These are phyloP conservation scores for Dipodomys spectabilis DNA, from an alignment of 2,113 vertebrate species.

Conservation along the genomic window DNA sequence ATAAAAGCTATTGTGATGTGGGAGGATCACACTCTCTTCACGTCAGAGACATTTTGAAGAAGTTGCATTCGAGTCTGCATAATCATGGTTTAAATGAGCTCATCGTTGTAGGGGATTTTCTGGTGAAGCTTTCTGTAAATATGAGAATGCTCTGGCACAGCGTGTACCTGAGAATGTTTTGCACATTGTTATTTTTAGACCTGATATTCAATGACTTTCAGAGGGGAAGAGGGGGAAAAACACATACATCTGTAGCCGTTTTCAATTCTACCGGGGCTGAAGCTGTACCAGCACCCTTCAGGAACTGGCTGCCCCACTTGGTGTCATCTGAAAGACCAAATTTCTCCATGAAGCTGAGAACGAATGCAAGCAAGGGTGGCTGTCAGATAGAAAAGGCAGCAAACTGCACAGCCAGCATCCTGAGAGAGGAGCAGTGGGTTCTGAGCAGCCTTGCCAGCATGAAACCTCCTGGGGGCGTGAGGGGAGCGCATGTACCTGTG, in stretches of 20 bases:
- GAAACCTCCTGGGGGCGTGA: no score
- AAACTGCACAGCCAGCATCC: neutral
- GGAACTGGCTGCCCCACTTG: constrained; percentile 10
- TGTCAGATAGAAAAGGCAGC: neutral
- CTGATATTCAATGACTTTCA: neutral
- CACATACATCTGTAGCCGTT: neutral
- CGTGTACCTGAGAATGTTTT: constrained; percentile 52
- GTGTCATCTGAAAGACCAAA: neutral
- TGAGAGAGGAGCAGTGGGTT: neutral
- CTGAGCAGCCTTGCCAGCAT: neutral
- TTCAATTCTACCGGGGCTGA: neutral
- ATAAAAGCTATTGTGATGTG: neutral
- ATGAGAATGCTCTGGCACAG: constrained; percentile 7
- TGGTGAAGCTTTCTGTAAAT: neutral
- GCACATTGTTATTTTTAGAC: constrained; percentile 44
- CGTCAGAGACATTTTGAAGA: constrained; percentile 12
- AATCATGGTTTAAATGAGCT: constrained; percentile 6
- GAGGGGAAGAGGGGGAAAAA: neutral
- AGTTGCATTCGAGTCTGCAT: neutral
- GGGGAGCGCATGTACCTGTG: no score
- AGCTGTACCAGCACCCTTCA: neutral
- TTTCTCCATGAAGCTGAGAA: constrained; percentile 11
- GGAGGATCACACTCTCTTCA: neutral
- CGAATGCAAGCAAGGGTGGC: neutral
- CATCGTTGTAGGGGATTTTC: constrained; percentile 36